A percentile compares a stretch with the other conserved stretches of the same genome.
Conservation (phyloP, 2,113 vertebrate species). For the Phodopus roborovskii region DNA sequence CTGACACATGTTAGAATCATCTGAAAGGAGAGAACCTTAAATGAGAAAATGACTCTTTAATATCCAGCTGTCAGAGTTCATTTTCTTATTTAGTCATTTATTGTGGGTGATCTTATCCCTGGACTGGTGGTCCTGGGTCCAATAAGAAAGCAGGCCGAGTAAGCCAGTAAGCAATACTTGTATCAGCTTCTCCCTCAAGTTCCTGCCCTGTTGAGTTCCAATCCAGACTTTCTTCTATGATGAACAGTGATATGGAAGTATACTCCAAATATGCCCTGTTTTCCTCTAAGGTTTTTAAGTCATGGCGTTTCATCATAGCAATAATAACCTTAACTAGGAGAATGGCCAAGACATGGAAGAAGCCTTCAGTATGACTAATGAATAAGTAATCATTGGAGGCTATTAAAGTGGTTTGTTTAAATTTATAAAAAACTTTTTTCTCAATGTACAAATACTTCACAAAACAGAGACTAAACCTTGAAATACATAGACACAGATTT, state of each 20-base stretch:
- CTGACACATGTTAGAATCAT: neutral
- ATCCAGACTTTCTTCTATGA: neutral
- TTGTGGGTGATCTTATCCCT: neutral
- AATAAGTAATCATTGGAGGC: neutral
- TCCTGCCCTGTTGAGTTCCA: neutral
- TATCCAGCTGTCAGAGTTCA: neutral
- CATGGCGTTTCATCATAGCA: neutral
- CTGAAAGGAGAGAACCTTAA: neutral
- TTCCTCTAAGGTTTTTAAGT: too few relatives aligned
- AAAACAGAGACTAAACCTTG: neutral
- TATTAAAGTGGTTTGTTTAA: constrained; percentile 20
- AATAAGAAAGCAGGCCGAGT: too few relatives aligned
- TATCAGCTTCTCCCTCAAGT: neutral
- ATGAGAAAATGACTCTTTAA: neutral
- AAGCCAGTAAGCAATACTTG: neutral
- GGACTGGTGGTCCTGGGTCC: neutral
- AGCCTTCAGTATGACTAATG: neutral
- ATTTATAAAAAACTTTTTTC: neutral
- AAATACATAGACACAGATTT: constrained; percentile 6
- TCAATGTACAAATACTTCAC: neutral
- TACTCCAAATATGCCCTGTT: neutral
- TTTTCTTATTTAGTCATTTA: neutral
- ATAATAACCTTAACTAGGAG: neutral
- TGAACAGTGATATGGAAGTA: neutral
- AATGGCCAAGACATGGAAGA: neutral